phyloP scores from a whole-genome alignment of 1,140 invertebrate species.

The Cephus cinctus region DNA sequence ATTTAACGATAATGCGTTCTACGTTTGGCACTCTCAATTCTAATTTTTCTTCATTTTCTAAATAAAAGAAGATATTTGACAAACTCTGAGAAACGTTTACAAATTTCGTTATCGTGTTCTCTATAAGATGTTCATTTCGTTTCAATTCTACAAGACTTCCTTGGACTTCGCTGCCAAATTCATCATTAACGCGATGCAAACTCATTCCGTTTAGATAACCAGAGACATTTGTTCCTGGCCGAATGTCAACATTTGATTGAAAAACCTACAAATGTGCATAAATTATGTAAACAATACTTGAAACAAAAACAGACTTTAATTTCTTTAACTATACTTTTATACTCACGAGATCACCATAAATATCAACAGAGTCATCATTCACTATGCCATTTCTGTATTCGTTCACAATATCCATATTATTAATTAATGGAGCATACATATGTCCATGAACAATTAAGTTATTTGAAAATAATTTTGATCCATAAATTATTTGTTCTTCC shows the following conservation, averaged over 20 bases:
- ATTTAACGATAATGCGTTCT: constrained; percentile 12
- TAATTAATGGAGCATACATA: constrained; percentile 21
- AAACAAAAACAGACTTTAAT: constrained; percentile 10
- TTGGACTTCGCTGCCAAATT: neutral
- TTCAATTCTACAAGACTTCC: neutral
- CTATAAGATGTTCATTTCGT: neutral
- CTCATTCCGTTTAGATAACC: constrained; percentile 18
- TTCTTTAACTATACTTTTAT: constrained; percentile 3
- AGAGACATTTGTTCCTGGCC: constrained; percentile 9
- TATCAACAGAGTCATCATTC: constrained; percentile 27
- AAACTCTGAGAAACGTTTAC: neutral
- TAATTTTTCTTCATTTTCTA: constrained; percentile 26
- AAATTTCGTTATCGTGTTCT: neutral
- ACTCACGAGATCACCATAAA: constrained; percentile 37
- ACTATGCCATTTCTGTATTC: constrained; percentile 25
- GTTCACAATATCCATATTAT: constrained; percentile 21
- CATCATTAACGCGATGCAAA: neutral
- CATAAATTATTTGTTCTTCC: constrained; percentile 28
- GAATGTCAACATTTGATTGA: constrained; percentile 15
- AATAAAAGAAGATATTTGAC: constrained; percentile 24
- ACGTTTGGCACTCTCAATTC: constrained; percentile 20
- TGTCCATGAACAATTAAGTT: constrained; percentile 25
- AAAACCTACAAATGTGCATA: constrained; percentile 24
- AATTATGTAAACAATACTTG: constrained; percentile 5
- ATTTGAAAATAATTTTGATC: constrained; percentile 29